Evolutionary conservation across 2,797 vertebrate genomes (phyloP).

Genomic region (Aulostomus chinensis): DNA sequence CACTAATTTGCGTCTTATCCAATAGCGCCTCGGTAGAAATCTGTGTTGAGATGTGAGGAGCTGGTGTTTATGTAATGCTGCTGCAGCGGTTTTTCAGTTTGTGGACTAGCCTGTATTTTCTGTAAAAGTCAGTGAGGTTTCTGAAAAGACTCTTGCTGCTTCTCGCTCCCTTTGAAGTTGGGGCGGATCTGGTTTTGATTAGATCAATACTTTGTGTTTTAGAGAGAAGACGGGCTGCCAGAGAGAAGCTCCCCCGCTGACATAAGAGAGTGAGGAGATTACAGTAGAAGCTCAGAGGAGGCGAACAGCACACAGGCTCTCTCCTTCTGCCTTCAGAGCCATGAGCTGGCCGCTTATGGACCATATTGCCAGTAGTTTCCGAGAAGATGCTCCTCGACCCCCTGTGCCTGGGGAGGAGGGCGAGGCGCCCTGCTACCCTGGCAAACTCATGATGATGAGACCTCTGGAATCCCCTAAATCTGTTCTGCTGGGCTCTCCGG

Average conservation of each 20-base stretch:
- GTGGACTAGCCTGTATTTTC: constrained; percentile 34
- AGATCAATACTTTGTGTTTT: constrained; percentile 93
- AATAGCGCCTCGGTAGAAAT: constrained; percentile 8
- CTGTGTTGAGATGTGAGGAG: constrained; percentile 22
- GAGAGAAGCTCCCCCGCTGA: constrained; percentile 90
- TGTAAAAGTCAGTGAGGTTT: constrained; percentile 76
- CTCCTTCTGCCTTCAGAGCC: constrained; percentile 77
- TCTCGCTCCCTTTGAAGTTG: constrained; percentile 88
- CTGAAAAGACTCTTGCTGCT: constrained; percentile 81
- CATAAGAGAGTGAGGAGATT: constrained; percentile 88
- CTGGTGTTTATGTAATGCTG: constrained; percentile 59
- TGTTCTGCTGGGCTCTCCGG: constrained; percentile 54
- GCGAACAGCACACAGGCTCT: constrained; percentile 52
- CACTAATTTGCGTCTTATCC: constrained; percentile 4
- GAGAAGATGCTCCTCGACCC: constrained; percentile 95
- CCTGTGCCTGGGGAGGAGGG: constrained; percentile 98
- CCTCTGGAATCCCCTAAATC: constrained; percentile 75
- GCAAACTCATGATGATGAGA: constrained; percentile 79
- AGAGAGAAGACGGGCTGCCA: constrained; percentile 86
- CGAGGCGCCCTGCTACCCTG: constrained; percentile 84
- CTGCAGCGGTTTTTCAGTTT: constrained; percentile 44
- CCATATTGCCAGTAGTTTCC: constrained; percentile 90
- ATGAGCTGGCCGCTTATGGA: constrained; percentile 93
- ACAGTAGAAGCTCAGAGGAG: constrained; percentile 79
- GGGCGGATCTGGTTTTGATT: constrained; percentile 94